Conservation (phyloP, 2,113 vertebrate species). For the Anoura caudifer region DNA sequence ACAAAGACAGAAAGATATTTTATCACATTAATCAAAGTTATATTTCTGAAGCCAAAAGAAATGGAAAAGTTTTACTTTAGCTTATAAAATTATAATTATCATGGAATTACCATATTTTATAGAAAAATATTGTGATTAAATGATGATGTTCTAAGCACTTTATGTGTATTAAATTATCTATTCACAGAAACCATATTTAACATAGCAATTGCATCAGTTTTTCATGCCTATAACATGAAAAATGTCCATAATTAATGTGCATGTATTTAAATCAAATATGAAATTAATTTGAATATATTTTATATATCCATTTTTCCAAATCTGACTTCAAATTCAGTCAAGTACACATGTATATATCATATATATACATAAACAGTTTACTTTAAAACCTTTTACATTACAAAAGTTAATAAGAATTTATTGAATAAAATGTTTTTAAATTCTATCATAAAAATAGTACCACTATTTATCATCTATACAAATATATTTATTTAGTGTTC, state of each 20-base stretch:
- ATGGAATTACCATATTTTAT: background rate
- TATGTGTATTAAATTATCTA: background rate
- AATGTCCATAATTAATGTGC: background rate
- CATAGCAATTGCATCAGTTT: background rate
- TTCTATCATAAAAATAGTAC: background rate
- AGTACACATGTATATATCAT: background rate
- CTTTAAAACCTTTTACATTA: background rate
- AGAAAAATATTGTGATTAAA: background rate
- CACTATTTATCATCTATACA: background rate
- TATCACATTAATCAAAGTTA: slow-evolving; percentile 25
- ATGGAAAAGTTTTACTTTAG: background rate
- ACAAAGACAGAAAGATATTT: background rate
- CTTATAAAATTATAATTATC: background rate
- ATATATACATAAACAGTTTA: background rate
- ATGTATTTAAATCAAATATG: background rate
- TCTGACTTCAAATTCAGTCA: background rate
- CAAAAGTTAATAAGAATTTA: background rate
- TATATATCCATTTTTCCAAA: background rate
- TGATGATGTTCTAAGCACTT: background rate
- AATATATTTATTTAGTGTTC: background rate
- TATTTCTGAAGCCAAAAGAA: background rate
- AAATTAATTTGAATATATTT: background rate
- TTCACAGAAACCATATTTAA: background rate
- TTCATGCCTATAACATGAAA: background rate
- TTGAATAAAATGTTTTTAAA: background rate